Evolutionary conservation across 64 coral and sea anemone species (phyloP), one percentile per base, ranked within the genome.

Genomic region (Stylophora pistillata): DNA sequence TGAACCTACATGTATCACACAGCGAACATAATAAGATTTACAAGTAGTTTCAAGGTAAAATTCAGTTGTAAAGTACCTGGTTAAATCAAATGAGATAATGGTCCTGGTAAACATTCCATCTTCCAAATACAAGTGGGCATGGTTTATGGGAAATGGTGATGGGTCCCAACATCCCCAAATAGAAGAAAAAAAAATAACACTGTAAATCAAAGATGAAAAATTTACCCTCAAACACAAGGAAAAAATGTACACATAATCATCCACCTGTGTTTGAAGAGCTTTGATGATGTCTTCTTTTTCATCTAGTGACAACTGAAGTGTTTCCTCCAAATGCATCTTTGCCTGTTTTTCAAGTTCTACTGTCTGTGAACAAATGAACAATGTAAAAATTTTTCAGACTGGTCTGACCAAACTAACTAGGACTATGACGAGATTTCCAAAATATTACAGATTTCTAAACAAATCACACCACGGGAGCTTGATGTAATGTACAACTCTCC

Each of bases 281-380:
- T 89, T 94, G 32, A 98, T 98, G 33, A 94, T 94, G 55, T 98
- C 96, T 72, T 98, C 96, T 77, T 98, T 98, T 66, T 98, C 96
- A 32, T 98, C 96, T 58, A 98, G 73, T 20, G 96, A 94, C 62
- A 98, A 55, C 32, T 90, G 93, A 27, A 98, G 87, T 55, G 96
- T 94, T 89, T 98, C 96, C 61, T 94, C 96, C 74, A 98, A 85
- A 58, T 98, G 96, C 93, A 95, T 95, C 65, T 98, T 98, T 12
- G 96, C 96, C 87, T 98, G 93, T 72, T 98, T 98, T 79, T 98
- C 96, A 53, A 98, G 34, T 71, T 98, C 96, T 60, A 98, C 95
- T 5, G 96, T 98, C 96, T 98, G 80, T 16, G 26, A 65, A 81
- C 60, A 23, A 23, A 57, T 7, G 13, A 71, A 9, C 57, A 23